Evolutionary conservation across 2,888 invertebrate species (phyloP), one percentile per base, ranked within the genome.

Genomic region (Zootermopsis nevadensis): DNA sequence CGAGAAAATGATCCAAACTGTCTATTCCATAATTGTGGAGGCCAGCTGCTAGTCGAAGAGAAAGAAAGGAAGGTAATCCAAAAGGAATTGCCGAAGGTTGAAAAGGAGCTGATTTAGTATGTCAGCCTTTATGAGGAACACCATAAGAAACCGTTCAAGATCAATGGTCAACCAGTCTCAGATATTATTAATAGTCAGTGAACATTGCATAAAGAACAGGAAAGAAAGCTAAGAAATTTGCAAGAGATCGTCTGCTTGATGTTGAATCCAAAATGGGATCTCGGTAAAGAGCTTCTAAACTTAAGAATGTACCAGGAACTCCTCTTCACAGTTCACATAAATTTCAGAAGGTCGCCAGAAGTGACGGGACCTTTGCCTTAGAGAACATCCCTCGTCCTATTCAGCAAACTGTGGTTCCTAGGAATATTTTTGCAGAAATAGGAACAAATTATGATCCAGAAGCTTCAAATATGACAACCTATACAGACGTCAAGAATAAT

Each of bases 41-140:
- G 98, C 0, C 95, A 96, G 86, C 90, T 98, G 10, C 89, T 98
- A 1, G 93, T 93, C 81, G 98, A 98, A 88, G 98, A 98, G 89
- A 96, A 94, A 86, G 96, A 96, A 87, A 90, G 97, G n/a, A 97
- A 96, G 88, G 91, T 92, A 15, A 92, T 97, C 19, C 91, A 92
- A 55, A 94, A 91, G 85, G 91, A 94, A 89, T 89, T 96, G 80
- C 96, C 96, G 0, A 94, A 94, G 89, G 92, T 96, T 67, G 95
- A 96, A 88, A 91, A 91, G 0, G 92, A 94, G 87, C 90, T 96
- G 0, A 89, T 90, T 1, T 90, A 91, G 0, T 86, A 94, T 80
- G 92, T 93, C 7, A 87, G 89, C 0, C 89, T 91, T 0, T 94
- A 92, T 86, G 92, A 93, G 87, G 87, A 89, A 2, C 89, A 88